Evolutionary conservation across 2,113 vertebrate species (phyloP).

Genomic region (Forbesichthys agassizii): DNA sequence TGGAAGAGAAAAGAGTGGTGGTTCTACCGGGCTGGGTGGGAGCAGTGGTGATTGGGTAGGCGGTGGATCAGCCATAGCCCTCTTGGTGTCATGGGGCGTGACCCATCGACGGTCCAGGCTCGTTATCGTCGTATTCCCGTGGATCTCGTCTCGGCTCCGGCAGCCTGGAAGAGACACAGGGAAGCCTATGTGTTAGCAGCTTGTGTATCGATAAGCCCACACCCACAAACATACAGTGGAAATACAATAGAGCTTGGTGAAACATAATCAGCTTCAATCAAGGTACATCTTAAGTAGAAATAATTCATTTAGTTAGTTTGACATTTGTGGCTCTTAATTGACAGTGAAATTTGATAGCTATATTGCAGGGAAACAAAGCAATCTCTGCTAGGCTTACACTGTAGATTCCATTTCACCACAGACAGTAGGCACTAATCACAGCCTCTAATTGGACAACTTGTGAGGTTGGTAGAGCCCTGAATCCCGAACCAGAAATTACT

Average conservation of each 20-base stretch:
- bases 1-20: conserved; percentile 11
- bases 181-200: neutral
- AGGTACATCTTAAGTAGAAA: conserved; percentile 62
- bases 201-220: neutral
- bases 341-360: conserved; percentile 63
- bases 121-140: conserved; percentile 64
- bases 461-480: conserved; percentile 37
- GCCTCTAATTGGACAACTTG: conserved; percentile 67
- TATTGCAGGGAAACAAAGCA: conserved; percentile 59
- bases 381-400: conserved; percentile 49
- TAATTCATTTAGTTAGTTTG: conserved; percentile 59
- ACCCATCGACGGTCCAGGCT: conserved; percentile 66
- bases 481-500: conserved; percentile 14
- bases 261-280: conserved; percentile 68
- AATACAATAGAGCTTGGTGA: conserved; percentile 56
- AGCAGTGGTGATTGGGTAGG: conserved; percentile 40
- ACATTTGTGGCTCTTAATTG: conserved; percentile 55
- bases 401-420: conserved; percentile 61
- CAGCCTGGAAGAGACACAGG: conserved; percentile 45
- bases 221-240: conserved; percentile 31
- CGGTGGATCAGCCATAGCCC: neutral
- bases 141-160: conserved; percentile 68
- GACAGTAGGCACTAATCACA: conserved; percentile 60
- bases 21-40: conserved; percentile 32
- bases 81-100: conserved; percentile 69